A percentile compares a stretch with the other conserved stretches of the same genome.
Conservation (phyloP, 1,140 invertebrate genomes). For the Theocolax elegans region DNA sequence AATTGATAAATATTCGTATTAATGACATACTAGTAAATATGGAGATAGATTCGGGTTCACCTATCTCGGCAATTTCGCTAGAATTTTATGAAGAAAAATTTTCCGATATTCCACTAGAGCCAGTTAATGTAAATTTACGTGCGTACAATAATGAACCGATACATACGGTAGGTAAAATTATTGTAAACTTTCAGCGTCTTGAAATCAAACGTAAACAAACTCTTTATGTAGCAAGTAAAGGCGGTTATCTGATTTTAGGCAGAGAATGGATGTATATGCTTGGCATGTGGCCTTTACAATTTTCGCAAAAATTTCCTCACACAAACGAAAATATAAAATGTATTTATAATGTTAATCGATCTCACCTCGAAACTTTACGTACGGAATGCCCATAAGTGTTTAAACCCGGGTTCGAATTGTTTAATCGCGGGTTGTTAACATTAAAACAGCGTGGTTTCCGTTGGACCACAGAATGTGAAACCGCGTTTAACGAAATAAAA, state of each 20-base stretch:
- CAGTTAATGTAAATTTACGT: neutral
- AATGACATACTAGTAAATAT: neutral
- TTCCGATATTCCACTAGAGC: neutral
- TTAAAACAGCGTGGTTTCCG: neutral
- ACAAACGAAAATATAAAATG: too few species aligned
- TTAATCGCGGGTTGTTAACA: too few species aligned
- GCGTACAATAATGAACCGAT: neutral
- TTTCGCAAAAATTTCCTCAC: neutral
- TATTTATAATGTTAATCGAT: too few species aligned
- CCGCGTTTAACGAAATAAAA: slow-evolving; percentile 31
- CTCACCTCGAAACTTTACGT: too few species aligned
- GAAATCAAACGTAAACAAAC: neutral
- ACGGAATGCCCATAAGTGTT: neutral
- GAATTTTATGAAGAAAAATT: neutral
- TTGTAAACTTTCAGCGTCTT: neutral
- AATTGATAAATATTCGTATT: too few species aligned
- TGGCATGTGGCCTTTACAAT: neutral
- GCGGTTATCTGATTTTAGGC: neutral
- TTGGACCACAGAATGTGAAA: too few species aligned
- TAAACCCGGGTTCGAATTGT: neutral
- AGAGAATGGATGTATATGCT: neutral
- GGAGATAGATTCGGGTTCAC: neutral
- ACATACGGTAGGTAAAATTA: neutral
- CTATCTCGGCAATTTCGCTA: neutral
- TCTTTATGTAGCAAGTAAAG: neutral